phyloP scores from a whole-genome alignment of 1,140 invertebrate species.

The Rhyacophila brunnea region DNA sequence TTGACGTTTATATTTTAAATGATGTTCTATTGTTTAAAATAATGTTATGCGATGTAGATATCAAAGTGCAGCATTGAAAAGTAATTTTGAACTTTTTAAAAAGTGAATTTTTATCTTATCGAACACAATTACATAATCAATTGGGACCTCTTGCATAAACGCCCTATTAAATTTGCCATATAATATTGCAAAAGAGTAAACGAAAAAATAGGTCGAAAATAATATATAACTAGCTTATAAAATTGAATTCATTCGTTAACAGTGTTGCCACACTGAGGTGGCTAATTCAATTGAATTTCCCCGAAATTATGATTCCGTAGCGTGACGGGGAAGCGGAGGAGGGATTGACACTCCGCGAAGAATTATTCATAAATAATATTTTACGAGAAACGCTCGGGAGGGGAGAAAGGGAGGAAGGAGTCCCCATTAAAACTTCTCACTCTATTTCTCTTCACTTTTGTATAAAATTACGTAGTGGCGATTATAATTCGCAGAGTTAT shows the following conservation, averaged over 20 bases:
- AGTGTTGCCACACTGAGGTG: neutral
- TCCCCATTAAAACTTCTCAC: constrained; percentile 1
- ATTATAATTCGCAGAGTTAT: constrained; percentile 5
- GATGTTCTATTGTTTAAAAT: too few species aligned
- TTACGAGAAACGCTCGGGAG: neutral
- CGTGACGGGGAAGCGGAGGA: constrained; percentile 6
- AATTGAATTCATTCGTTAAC: constrained; percentile 16
- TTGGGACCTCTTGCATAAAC: too few species aligned
- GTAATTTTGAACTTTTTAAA: too few species aligned
- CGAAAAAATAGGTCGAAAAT: too few species aligned
- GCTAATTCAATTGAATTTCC: constrained; percentile 28
- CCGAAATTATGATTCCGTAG: constrained; percentile 23
- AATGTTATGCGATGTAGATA: too few species aligned
- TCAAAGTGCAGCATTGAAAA: too few species aligned
- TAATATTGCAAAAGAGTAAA: too few species aligned
- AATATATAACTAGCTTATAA: neutral
- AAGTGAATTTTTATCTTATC: too few species aligned
- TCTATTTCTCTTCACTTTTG: neutral
- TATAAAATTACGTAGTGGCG: constrained; percentile 12
- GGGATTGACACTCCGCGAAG: constrained; percentile 22
- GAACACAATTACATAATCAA: too few species aligned
- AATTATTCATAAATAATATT: constrained; percentile 28
- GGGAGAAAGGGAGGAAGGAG: neutral
- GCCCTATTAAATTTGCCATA: neutral
- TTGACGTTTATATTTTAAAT: too few species aligned